Percentiles rank a stretch among this genome's conserved stretches.
Conservation (phyloP, 2,888 invertebrate genomes). For the Zaprionus bogoriensis region DNA sequence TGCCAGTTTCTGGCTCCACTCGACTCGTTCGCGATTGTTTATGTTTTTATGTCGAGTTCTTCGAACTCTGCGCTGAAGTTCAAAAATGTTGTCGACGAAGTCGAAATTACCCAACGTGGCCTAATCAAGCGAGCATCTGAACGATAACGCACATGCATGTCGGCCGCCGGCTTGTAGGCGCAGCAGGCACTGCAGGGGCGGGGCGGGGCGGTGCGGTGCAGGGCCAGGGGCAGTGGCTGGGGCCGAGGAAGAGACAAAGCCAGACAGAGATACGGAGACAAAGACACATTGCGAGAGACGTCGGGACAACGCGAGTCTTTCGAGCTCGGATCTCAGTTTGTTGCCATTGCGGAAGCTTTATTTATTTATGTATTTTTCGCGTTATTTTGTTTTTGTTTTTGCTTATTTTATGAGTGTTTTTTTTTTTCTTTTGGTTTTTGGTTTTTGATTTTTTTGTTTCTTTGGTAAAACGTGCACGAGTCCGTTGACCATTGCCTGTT, state of each 20-base stretch:
- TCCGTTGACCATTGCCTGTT: constrained; percentile 61
- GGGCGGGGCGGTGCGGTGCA: not conserved
- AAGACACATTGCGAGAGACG: constrained; percentile 15
- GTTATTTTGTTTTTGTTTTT: constrained; percentile 11
- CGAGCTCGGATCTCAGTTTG: constrained; percentile 30
- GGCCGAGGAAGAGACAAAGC: constrained; percentile 1
- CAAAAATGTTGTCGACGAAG: constrained; percentile 42
- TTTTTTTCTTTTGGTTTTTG: not conserved
- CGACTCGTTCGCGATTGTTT: constrained; percentile 31
- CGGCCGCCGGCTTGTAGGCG: no score
- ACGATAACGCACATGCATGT: constrained; percentile 35
- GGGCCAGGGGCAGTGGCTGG: not conserved
- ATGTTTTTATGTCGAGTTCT: constrained; percentile 62
- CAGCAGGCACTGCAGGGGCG: no score
- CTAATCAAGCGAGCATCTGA: constrained; percentile 44
- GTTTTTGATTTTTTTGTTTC: constrained; percentile 3
- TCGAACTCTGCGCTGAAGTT: constrained; percentile 65
- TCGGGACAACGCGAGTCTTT: constrained; percentile 9
- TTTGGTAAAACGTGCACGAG: constrained; percentile 55
- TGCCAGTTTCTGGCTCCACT: constrained; percentile 37
- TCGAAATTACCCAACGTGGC: constrained; percentile 46
- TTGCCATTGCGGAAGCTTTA: constrained; percentile 63
- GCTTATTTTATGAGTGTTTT: constrained; percentile 5
- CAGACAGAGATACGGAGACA: constrained; percentile 3
- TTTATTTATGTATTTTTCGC: constrained; percentile 33